These are phyloP conservation scores for Halichoeres trimaculatus DNA, from an alignment of 2,113 vertebrate genomes.

Conservation along the genomic window DNA sequence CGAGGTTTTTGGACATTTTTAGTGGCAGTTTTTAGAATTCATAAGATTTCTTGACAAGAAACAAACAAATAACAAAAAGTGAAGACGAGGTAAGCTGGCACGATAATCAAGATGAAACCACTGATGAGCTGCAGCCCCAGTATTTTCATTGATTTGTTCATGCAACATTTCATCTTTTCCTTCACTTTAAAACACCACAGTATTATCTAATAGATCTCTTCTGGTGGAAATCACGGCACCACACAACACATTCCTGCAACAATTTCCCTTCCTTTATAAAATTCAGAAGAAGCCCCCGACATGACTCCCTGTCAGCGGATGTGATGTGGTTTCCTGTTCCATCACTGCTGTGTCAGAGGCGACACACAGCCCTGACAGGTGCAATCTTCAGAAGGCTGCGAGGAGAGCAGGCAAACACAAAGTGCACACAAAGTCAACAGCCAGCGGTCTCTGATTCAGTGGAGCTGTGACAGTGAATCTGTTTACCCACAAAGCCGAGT, in stretches of 20 bases:
- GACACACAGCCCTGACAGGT: conserved; percentile 41
- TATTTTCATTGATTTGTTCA: not conserved
- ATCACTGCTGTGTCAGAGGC: conserved; percentile 32
- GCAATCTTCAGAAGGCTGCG: conserved; percentile 37
- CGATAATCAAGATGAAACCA: not conserved
- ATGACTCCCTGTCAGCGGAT: conserved; percentile 38
- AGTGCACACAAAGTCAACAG: conserved; percentile 55
- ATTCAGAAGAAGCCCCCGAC: conserved; percentile 32
- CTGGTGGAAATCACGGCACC: conserved; percentile 15
- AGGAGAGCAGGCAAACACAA: conserved; percentile 5
- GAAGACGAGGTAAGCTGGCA: not conserved
- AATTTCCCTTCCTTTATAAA: conserved; percentile 39
- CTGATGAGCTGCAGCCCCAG: not conserved
- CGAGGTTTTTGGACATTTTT: not conserved
- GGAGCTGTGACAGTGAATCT: conserved; percentile 49
- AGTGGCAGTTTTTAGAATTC: not conserved
- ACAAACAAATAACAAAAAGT: not conserved
- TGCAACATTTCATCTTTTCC: not conserved
- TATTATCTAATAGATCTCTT: not conserved
- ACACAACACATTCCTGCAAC: not conserved
- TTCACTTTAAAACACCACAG: conserved; percentile 5
- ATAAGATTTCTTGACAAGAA: not conserved
- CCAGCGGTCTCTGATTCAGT: conserved; percentile 36
- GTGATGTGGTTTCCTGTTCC: conserved; percentile 39
- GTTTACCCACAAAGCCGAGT: conserved; percentile 57